These are phyloP conservation scores for Amphipyra berbera DNA, from an alignment of 2,888 invertebrate species.

Conservation along the genomic window DNA sequence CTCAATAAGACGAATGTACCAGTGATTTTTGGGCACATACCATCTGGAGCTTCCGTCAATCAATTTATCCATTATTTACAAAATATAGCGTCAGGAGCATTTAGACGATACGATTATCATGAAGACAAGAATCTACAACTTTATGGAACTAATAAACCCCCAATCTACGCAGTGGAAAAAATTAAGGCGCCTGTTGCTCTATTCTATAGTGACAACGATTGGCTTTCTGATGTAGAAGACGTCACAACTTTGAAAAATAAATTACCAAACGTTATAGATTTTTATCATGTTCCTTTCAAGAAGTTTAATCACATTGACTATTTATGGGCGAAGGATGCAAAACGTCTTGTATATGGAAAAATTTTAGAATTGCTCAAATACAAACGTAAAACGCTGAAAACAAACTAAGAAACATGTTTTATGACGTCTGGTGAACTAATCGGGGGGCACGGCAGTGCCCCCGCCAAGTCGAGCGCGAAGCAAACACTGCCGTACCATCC, in stretches of 20 bases:
- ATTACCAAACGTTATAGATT: conserved; percentile 54
- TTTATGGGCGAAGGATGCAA: conserved; percentile 60
- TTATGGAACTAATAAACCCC: conserved; percentile 54
- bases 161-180: conserved; percentile 55
- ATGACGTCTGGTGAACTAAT: background rate
- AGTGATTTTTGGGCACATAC: conserved; percentile 51
- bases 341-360: conserved; percentile 43
- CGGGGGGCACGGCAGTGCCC: no score
- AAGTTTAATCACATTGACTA: conserved; percentile 64
- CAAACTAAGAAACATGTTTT: background rate
- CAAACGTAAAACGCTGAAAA: conserved; percentile 1
- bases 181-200: conserved; percentile 57
- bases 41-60: conserved; percentile 81
- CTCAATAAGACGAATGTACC: conserved; percentile 48
- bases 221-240: conserved; percentile 51
- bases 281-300: conserved; percentile 44
- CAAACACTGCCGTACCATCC: no score
- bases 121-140: conserved; percentile 43
- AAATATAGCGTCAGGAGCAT: conserved; percentile 50
- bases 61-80: conserved; percentile 74
- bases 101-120: conserved; percentile 63
- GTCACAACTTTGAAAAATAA: conserved; percentile 46
- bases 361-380: conserved; percentile 40
- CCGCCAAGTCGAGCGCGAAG: no score
- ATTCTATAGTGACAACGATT: conserved; percentile 60